Evolutionary conservation across 2,888 invertebrate genomes (phyloP).

Genomic region (Therioaphis trifolii): DNA sequence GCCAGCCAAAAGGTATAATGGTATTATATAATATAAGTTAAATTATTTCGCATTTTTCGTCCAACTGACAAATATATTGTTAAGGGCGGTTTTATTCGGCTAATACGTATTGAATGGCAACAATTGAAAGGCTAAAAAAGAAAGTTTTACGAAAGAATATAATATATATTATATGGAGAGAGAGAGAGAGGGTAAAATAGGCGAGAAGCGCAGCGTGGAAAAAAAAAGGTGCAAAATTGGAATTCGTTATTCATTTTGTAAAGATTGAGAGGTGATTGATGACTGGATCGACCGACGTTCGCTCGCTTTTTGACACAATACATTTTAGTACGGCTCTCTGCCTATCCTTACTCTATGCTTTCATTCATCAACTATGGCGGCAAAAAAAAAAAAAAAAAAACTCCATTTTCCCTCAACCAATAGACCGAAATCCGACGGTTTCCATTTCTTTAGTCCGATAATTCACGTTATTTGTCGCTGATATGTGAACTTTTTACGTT

Average conservation of each 20-base stretch:
- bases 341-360: slow-evolving; percentile 8
- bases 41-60: slow-evolving; percentile 29
- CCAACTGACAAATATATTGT: slow-evolving; percentile 32
- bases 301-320: slow-evolving; percentile 61
- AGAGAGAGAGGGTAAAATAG: neutral
- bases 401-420: slow-evolving; percentile 24
- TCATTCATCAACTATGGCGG: slow-evolving; percentile 43
- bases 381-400: neutral
- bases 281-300: slow-evolving; percentile 31
- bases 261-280: slow-evolving; percentile 62
- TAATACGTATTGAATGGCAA: slow-evolving; percentile 33
- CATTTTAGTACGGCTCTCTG: slow-evolving; percentile 10
- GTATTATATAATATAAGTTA: slow-evolving; percentile 28
- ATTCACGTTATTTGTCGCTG: slow-evolving; percentile 45
- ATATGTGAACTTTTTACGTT: slow-evolving; percentile 27
- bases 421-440: slow-evolving; percentile 13
- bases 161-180: no score
- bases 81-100: slow-evolving; percentile 12
- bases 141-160: slow-evolving; percentile 23
- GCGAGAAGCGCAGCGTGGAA: neutral
- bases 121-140: slow-evolving; percentile 31
- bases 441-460: slow-evolving; percentile 3
- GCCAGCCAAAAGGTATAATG: slow-evolving; percentile 30
- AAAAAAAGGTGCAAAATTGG: slow-evolving; percentile 52
- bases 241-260: slow-evolving; percentile 62